Conservation (phyloP, 2,888 invertebrate species). For the Julus scandinavius region DNA sequence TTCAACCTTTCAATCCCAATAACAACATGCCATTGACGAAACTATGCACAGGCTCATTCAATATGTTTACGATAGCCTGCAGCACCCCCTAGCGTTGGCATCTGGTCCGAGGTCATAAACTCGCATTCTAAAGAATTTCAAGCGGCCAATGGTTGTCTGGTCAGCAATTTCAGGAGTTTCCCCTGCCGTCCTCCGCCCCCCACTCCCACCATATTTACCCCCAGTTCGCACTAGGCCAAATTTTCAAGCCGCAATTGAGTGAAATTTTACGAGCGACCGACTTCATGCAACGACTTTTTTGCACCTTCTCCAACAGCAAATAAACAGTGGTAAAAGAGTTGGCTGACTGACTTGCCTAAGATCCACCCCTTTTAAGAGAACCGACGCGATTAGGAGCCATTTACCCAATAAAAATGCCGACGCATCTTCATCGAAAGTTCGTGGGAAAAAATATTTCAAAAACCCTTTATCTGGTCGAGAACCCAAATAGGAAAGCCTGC, state of each 20-base stretch:
- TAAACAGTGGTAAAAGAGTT: neutral
- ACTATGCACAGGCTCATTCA: neutral
- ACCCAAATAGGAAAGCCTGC: neutral
- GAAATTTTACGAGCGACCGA: neutral
- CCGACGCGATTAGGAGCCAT: constrained; percentile 6
- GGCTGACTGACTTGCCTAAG: neutral
- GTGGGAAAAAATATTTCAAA: neutral
- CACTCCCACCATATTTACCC: neutral
- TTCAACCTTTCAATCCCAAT: neutral
- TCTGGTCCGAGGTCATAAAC: neutral
- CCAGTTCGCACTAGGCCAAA: neutral
- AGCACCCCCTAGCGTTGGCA: neutral
- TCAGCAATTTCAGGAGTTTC: neutral
- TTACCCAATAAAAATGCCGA: neutral
- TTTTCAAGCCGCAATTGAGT: neutral
- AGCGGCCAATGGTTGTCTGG: neutral
- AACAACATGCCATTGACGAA: neutral
- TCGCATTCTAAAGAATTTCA: neutral
- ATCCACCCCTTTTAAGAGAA: neutral
- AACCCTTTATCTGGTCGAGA: neutral
- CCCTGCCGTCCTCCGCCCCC: neutral
- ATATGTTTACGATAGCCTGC: neutral
- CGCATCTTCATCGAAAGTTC: constrained; percentile 9
- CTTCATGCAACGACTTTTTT: neutral
- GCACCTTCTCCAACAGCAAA: constrained; percentile 3